Conservation (phyloP, 2,797 vertebrate genomes). For the Babyrousa celebensis region DNA sequence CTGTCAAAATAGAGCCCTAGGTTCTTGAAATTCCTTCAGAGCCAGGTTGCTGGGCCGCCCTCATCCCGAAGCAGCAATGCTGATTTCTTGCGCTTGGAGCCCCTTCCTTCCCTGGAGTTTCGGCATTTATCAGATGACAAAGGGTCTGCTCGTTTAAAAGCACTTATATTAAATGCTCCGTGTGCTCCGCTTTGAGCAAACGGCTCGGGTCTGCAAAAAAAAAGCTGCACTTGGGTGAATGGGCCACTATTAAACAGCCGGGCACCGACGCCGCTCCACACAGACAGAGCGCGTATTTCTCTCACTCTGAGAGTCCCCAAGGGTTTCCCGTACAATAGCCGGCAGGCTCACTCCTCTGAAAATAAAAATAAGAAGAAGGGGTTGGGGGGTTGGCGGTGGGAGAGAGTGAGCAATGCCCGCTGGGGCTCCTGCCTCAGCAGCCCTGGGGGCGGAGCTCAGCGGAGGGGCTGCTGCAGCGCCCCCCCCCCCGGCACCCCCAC, state of each 20-base stretch:
- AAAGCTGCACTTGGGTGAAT: slow-evolving; percentile 37
- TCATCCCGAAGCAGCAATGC: not conserved
- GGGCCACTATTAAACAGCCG: not conserved
- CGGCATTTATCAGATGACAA: slow-evolving; percentile 78
- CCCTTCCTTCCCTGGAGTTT: slow-evolving; percentile 64
- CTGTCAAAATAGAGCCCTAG: slow-evolving; percentile 44
- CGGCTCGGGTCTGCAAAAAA: not conserved
- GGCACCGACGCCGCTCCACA: not conserved
- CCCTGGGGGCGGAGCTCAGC: not conserved
- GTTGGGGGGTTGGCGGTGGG: not conserved
- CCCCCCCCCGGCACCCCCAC: too few relatives aligned
- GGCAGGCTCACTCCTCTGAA: not conserved
- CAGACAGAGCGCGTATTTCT: not conserved
- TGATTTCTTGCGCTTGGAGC: not conserved
- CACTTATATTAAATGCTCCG: slow-evolving; percentile 54
- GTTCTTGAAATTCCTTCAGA: slow-evolving; percentile 22
- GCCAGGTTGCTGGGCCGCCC: not conserved
- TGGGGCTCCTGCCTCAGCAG: not conserved
- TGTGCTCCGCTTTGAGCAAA: not conserved
- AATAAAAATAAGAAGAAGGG: not conserved
- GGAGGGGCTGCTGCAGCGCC: not conserved
- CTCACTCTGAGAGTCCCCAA: not conserved
- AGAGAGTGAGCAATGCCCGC: rapidly evolving
- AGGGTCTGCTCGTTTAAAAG: slow-evolving; percentile 68
- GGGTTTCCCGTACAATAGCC: not conserved